A percentile compares a stretch with the other conserved stretches of the same genome.
These are phyloP conservation scores for Alligator sinensis DNA, from an alignment of 2,113 vertebrate species.

Conservation along the genomic window DNA sequence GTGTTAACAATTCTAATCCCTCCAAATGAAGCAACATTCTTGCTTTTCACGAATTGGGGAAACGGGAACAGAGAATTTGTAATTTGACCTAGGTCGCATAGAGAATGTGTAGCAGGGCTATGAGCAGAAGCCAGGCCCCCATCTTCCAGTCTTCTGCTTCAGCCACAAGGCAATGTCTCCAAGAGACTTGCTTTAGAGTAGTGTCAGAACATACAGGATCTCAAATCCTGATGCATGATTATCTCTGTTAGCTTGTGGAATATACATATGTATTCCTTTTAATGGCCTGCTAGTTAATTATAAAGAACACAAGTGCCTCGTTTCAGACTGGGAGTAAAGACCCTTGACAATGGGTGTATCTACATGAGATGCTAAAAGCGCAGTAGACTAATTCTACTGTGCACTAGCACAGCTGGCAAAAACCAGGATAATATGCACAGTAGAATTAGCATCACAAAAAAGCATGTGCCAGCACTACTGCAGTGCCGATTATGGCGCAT, in stretches of 20 bases:
- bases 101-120: not conserved
- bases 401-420: too few relatives aligned
- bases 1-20: not conserved
- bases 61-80: conserved; percentile 57
- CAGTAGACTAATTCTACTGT: not conserved
- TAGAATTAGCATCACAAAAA: too few relatives aligned
- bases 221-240: not conserved
- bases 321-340: not conserved
- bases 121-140: not conserved
- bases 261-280: not conserved
- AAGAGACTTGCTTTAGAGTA: not conserved
- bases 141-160: conserved; percentile 37
- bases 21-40: not conserved
- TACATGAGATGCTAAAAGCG: not conserved
- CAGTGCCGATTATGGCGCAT: too few relatives aligned
- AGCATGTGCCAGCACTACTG: too few relatives aligned
- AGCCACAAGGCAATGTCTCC: conserved; percentile 22
- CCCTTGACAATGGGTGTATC: not conserved
- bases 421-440: too few relatives aligned
- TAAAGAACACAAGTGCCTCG: not conserved
- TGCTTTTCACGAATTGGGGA: conserved; percentile 42
- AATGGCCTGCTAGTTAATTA: not conserved
- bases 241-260: not conserved
- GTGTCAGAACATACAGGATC: not conserved
- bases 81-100: conserved; percentile 56